Percentiles rank a stretch among this genome's conserved stretches.
These are phyloP conservation scores for Poecilia velifera DNA, from an alignment of 2,797 vertebrate genomes.

Conservation along the genomic window DNA sequence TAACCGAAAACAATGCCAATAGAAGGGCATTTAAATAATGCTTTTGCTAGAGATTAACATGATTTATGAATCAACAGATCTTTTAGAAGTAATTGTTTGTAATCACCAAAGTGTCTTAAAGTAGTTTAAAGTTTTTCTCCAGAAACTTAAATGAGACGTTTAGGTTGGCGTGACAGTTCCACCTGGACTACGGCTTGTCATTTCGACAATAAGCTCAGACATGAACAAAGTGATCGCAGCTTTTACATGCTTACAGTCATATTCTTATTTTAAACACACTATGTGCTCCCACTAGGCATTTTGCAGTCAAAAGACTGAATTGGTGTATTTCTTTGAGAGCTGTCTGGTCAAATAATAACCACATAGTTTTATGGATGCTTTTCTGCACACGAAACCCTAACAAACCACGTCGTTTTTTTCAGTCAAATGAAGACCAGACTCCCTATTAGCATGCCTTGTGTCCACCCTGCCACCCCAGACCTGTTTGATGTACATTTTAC, in stretches of 20 bases:
- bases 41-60: not conserved
- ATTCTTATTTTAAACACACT: not conserved
- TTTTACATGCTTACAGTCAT: not conserved
- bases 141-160: not conserved
- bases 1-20: not conserved
- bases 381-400: not conserved
- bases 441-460: not conserved
- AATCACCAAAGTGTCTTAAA: not conserved
- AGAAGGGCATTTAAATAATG: not conserved
- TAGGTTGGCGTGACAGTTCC: not conserved
- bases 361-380: not conserved
- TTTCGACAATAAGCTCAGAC: not conserved
- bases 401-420: not conserved
- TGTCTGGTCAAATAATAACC: not conserved
- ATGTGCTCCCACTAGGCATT: not conserved
- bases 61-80: not conserved
- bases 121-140: not conserved
- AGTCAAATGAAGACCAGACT: not conserved
- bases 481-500: slow-evolving; percentile 76
- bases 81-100: not conserved
- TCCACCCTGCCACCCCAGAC: slow-evolving; percentile 44
- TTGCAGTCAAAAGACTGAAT: not conserved
- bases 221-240: not conserved
- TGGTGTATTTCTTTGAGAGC: not conserved
- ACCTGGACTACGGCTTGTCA: not conserved